Evolutionary conservation across 1,140 invertebrate genomes (phyloP).

Genomic region (Cyclina sinensis): DNA sequence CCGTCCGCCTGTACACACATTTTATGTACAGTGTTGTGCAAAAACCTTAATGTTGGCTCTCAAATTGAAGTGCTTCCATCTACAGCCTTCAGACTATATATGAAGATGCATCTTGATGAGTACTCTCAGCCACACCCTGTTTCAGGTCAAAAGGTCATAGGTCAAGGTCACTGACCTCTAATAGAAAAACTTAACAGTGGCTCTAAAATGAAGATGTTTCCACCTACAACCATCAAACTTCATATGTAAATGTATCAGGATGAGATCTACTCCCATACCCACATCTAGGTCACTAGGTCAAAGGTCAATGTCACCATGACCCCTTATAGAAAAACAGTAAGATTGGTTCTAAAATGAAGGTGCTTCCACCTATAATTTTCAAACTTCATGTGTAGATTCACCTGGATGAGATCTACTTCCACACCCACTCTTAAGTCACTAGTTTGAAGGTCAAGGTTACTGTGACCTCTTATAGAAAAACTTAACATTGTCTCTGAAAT

Average conservation of each 20-base stretch:
- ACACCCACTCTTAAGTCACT: not conserved
- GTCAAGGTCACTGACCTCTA: constrained; percentile 20
- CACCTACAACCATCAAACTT: not conserved
- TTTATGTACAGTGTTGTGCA: too few relatives aligned
- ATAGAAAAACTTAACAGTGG: not conserved
- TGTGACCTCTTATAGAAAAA: constrained; percentile 5
- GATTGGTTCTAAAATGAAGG: constrained; percentile 1
- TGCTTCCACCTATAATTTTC: not conserved
- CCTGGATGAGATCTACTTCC: not conserved
- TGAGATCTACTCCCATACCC: not conserved
- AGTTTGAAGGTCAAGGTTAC: constrained; percentile 9
- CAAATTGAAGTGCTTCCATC: not conserved
- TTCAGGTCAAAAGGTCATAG: constrained; percentile 20
- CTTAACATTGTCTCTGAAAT: not conserved
- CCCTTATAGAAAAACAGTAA: not conserved
- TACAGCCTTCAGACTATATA: not conserved
- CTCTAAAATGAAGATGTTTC: not conserved
- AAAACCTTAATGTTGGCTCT: too few relatives aligned
- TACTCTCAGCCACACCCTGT: not conserved
- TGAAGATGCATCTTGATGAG: constrained; percentile 7
- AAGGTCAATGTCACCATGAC: constrained; percentile 7
- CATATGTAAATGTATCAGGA: not conserved
- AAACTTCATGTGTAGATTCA: constrained; percentile 33
- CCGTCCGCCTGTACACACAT: too few relatives aligned
- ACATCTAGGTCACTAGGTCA: not conserved